A percentile compares a stretch with the other conserved stretches of the same genome.
Evolutionary conservation across 1,140 invertebrate genomes (phyloP).

Genomic region (Onthophagus taurus): DNA sequence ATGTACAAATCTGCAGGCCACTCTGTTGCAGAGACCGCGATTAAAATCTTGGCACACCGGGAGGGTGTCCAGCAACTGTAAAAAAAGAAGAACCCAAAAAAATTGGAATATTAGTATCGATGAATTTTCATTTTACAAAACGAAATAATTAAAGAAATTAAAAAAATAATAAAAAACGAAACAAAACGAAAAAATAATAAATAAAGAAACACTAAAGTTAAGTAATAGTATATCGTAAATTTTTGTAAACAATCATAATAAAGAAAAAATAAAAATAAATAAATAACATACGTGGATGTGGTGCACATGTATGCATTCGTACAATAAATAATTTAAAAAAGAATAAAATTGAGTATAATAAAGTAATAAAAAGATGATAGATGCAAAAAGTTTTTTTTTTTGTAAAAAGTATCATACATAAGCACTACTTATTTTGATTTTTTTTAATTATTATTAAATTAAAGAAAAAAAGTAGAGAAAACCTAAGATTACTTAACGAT

Average conservation of each 20-base stretch:
- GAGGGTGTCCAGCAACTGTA: conserved; percentile 99
- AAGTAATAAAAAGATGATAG: too few relatives aligned
- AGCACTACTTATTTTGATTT: conserved; percentile 20
- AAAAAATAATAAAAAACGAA: conserved; percentile 7
- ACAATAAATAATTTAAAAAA: too few relatives aligned
- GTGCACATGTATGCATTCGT: conserved; percentile 29
- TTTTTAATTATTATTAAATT: conserved; percentile 1
- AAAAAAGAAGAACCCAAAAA: conserved; percentile 32
- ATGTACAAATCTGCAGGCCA: conserved; percentile 93
- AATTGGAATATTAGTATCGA: not conserved
- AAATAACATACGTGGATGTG: conserved; percentile 1
- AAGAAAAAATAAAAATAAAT: conserved; percentile 8
- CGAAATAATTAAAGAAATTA: conserved; percentile 11
- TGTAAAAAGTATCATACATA: conserved; percentile 27
- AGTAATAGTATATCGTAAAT: too few relatives aligned
- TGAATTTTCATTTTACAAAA: conserved; percentile 10
- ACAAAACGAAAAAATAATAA: too few relatives aligned
- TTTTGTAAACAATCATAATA: too few relatives aligned
- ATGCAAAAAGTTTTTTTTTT: conserved; percentile 13
- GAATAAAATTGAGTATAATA: too few relatives aligned
- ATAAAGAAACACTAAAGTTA: too few relatives aligned
- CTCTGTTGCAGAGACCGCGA: conserved; percentile 87
- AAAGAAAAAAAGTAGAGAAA: conserved; percentile 6
- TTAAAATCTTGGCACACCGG: conserved; percentile 99
- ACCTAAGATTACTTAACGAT: not conserved